These are phyloP conservation scores for Andricus grossulariae DNA, from an alignment of 1,140 invertebrate genomes.

Conservation along the genomic window DNA sequence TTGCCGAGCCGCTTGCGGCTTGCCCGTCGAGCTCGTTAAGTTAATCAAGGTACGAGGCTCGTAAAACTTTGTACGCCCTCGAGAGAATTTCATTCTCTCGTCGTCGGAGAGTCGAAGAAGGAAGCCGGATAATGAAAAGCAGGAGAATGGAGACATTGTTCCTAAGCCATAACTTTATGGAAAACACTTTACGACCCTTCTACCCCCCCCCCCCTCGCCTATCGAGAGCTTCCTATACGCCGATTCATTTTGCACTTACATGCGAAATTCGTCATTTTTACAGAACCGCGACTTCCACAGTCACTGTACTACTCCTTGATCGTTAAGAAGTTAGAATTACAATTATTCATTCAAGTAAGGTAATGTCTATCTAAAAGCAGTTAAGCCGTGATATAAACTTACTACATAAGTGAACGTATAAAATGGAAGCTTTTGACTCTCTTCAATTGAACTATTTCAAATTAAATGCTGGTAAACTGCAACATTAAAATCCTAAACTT, in stretches of 20 bases:
- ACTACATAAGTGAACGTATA: not conserved
- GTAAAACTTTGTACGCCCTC: slow-evolving; percentile 29
- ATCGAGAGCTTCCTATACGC: not conserved
- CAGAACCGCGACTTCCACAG: not conserved
- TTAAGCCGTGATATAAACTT: slow-evolving; percentile 5
- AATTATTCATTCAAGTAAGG: not conserved
- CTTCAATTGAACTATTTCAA: too few relatives aligned
- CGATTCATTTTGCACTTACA: slow-evolving; percentile 25
- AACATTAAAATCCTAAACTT: too few relatives aligned
- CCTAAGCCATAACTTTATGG: slow-evolving; percentile 28
- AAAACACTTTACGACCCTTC: slow-evolving; percentile 25
- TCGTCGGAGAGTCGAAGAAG: slow-evolving; percentile 24
- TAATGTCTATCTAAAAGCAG: not conserved
- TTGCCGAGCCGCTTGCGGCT: slow-evolving; percentile 7
- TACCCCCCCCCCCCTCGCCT: not conserved
- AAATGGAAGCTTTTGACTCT: too few relatives aligned
- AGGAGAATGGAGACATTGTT: slow-evolving; percentile 30
- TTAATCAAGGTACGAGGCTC: slow-evolving; percentile 29
- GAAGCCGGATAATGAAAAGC: slow-evolving; percentile 30
- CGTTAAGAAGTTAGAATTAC: not conserved
- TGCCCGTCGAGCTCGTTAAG: slow-evolving; percentile 29
- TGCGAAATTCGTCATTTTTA: slow-evolving; percentile 21
- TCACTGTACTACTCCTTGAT: not conserved
- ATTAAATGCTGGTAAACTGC: too few relatives aligned
- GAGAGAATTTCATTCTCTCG: slow-evolving; percentile 29